Evolutionary conservation across 2,888 invertebrate genomes (phyloP), one percentile per base, ranked within the genome.

Genomic region (Drosophila affinis): DNA sequence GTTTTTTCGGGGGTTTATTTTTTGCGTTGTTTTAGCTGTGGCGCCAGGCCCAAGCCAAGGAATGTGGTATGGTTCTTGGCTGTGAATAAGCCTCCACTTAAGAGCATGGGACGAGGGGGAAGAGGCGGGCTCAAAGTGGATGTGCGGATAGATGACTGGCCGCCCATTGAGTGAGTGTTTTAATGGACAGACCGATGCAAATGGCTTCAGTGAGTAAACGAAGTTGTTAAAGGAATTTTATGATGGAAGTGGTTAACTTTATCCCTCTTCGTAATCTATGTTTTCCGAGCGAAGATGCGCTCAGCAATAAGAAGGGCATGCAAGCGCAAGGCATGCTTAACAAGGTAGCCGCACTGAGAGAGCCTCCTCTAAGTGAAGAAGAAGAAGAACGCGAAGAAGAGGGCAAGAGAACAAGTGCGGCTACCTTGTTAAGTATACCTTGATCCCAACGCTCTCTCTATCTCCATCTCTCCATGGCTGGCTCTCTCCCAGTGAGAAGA

Each of bases 1-100:
- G 73, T 86, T 85, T 78, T 55, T 63, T 39, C 10, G 39, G 46
- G 45, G 39, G 9, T 48, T 24, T 7, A 12, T 53, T 53, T 46
- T 61, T 46, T 5, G 29, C 9, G 21, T 64, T 47, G 46, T 51
- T 55, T 45, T 53, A 32, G 3, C n/a, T 18, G 24, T n/a, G 59
- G 17, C 21, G 60, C 21, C 9, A 12, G n/a, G 14, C 14, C n/a
- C 39, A 17, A 32, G 9, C 39, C 39, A 17, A 24, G 9, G 27
- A 18, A 48, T 48, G 24, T 67, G 56, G 44, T 49, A 32, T 29
- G 65, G 14, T 14, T 24, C 34, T 55, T 65, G 64, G 44, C 55
- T 32, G 27, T 18, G 39, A 39, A 27, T 39, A 24, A 27, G 47
- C 39, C 39, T 7, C 39, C 2, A 14, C 39, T 7, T 67, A 44